These are phyloP conservation scores for Psephotus haematonotus DNA, from an alignment of 2,113 vertebrate genomes.

Conservation along the genomic window DNA sequence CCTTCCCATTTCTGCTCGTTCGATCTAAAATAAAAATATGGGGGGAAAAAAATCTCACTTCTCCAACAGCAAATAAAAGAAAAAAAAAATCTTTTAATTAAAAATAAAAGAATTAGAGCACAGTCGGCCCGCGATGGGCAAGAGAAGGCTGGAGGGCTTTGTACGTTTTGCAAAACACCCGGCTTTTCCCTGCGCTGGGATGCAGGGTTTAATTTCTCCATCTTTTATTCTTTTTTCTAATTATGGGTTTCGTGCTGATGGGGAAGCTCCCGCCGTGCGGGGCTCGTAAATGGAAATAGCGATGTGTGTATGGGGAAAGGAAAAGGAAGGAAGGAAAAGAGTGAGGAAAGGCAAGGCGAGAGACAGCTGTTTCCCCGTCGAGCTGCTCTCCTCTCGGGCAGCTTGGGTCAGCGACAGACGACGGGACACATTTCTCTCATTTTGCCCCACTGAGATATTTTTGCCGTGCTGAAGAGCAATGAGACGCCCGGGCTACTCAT, in stretches of 20 bases:
- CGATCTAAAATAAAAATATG: not conserved
- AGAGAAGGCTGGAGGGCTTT: not conserved
- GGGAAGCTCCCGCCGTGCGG: not conserved
- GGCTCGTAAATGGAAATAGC: not conserved
- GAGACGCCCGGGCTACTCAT: constrained; percentile 37
- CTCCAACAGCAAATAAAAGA: not conserved
- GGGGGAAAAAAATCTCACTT: not conserved
- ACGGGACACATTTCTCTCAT: not conserved
- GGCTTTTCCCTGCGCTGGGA: not conserved
- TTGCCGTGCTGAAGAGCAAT: constrained; percentile 1
- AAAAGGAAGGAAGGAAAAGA: not conserved
- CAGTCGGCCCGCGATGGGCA: not conserved
- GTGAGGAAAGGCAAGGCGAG: not conserved
- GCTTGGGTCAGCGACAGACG: not conserved
- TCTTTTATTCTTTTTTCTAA: not conserved
- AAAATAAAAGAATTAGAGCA: not conserved
- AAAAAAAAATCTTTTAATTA: not conserved
- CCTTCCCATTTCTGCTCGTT: not conserved
- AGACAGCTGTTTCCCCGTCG: not conserved
- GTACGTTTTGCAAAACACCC: not conserved
- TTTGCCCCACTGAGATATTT: constrained; percentile 16
- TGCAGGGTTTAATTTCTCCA: not conserved
- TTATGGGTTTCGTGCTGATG: not conserved
- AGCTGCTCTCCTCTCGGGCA: not conserved
- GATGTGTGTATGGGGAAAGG: not conserved